These are phyloP conservation scores for Petrocephalus zakoni DNA, from an alignment of 2,113 vertebrate genomes.

Conservation along the genomic window DNA sequence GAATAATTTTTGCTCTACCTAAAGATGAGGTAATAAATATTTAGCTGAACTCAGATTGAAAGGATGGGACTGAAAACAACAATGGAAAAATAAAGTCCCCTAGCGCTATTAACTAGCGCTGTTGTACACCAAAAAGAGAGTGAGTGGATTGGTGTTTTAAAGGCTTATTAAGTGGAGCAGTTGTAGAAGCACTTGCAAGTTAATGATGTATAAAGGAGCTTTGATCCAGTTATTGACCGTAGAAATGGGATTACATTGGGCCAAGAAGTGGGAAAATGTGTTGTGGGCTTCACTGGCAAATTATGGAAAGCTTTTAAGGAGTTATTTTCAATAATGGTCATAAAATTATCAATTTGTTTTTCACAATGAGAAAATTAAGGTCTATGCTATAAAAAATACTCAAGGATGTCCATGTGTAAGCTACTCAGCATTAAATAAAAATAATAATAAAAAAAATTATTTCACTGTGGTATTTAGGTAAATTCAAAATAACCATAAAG, in stretches of 20 bases:
- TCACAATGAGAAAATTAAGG: neutral
- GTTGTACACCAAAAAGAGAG: conserved; percentile 34
- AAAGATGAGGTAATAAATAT: neutral
- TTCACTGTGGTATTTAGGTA: neutral
- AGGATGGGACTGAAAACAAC: conserved; percentile 28
- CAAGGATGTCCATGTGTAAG: neutral
- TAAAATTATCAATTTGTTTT: conserved; percentile 33
- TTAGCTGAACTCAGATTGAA: neutral
- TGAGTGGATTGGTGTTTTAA: conserved; percentile 46
- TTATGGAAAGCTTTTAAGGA: conserved; percentile 39
- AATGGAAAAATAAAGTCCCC: conserved; percentile 44
- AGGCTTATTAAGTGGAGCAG: conserved; percentile 47
- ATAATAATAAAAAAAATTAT: neutral
- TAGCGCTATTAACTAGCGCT: conserved; percentile 49
- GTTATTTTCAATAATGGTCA: conserved; percentile 34
- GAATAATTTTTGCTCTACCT: too few species aligned
- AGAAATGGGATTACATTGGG: conserved; percentile 46
- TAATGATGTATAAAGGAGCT: conserved; percentile 66
- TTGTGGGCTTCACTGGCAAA: conserved; percentile 49
- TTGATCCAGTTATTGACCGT: conserved; percentile 51
- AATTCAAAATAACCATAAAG: too few species aligned
- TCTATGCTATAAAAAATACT: neutral
- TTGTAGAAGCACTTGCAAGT: conserved; percentile 58
- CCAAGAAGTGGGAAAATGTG: conserved; percentile 56
- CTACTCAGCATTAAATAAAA: neutral